Conservation (phyloP, 2,888 invertebrate genomes). For the Lutraria lutraria region DNA sequence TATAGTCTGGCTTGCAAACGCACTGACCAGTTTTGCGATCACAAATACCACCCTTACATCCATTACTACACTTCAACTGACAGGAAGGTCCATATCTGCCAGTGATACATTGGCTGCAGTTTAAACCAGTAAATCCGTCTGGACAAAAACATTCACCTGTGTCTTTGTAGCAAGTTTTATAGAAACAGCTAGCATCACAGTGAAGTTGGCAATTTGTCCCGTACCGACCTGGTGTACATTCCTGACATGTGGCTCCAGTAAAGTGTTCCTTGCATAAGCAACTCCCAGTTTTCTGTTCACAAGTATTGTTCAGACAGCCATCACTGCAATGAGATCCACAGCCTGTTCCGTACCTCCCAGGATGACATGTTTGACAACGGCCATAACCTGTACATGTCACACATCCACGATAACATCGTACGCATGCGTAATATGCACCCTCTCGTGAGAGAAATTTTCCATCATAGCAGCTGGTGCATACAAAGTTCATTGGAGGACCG, state of each 20-base stretch:
- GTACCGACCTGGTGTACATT: neutral
- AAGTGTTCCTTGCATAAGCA: neutral
- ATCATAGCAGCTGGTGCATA: neutral
- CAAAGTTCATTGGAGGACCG: neutral
- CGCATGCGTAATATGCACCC: neutral
- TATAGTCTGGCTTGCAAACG: neutral
- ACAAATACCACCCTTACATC: neutral
- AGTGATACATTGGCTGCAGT: neutral
- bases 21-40: neutral
- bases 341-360: neutral
- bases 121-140: neutral
- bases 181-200: neutral
- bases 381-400: neutral
- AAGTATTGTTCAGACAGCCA: neutral
- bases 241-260: neutral
- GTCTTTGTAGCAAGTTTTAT: neutral
- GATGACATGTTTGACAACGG: neutral
- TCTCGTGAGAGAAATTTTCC: neutral
- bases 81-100: slow-evolving; percentile 14
- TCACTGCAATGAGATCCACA: neutral
- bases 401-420: neutral
- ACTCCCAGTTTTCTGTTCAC: neutral
- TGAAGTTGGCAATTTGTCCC: neutral
- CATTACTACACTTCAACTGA: neutral
- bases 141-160: neutral